Evolutionary conservation across 2,888 invertebrate genomes (phyloP).

Genomic region (Saturnia pavonia): DNA sequence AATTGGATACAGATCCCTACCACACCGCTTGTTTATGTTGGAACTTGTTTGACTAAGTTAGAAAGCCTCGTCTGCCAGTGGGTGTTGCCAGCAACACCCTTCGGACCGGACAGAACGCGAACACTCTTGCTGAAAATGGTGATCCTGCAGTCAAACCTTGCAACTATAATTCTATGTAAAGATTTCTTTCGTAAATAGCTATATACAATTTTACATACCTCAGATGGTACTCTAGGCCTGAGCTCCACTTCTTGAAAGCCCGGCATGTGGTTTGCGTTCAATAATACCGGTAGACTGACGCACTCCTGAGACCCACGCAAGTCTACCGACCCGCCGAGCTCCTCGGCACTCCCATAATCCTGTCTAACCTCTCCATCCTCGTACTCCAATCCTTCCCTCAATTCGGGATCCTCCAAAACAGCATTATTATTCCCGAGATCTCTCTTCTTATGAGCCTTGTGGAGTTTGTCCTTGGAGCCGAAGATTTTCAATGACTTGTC

Average conservation of each 20-base stretch:
- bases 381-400: constrained; percentile 63
- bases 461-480: constrained; percentile 78
- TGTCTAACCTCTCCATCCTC: constrained; percentile 63
- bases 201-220: constrained; percentile 50
- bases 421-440: constrained; percentile 77
- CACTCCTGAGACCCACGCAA: constrained; percentile 74
- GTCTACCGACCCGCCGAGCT: constrained; percentile 67
- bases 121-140: no score
- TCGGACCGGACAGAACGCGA: no score
- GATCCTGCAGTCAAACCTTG: no score
- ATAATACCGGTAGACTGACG: constrained; percentile 73
- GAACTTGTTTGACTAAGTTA: no score
- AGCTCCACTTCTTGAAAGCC: constrained; percentile 77
- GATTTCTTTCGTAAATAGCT: neutral
- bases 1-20: no score
- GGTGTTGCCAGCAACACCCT: no score
- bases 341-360: constrained; percentile 74
- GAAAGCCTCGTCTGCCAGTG: no score
- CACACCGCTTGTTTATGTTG: no score
- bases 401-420: constrained; percentile 74
- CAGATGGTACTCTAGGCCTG: constrained; percentile 70
- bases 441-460: constrained; percentile 73
- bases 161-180: neutral
- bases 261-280: constrained; percentile 75
- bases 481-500: constrained; percentile 77